A percentile compares a stretch with the other conserved stretches of the same genome.
These are phyloP conservation scores for Epirrita christyi DNA, from an alignment of 2,888 invertebrate species.

Conservation along the genomic window DNA sequence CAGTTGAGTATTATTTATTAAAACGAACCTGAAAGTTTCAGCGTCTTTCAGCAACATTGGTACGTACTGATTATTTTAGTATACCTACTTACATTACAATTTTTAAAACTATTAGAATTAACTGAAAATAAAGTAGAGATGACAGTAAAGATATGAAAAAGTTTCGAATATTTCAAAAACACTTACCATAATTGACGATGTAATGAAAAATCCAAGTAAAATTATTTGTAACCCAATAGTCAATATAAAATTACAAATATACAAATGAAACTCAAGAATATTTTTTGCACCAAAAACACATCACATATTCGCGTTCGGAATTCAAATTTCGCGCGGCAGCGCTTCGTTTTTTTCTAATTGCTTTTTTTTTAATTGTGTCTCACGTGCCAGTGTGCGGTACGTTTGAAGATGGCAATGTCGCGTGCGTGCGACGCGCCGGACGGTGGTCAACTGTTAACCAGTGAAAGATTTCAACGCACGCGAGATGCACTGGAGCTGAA, in stretches of 20 bases:
- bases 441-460: constrained; percentile 74
- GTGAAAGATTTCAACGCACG: constrained; percentile 48
- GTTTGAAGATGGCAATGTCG: constrained; percentile 33
- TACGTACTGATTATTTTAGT: too few relatives aligned
- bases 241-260: constrained; percentile 38
- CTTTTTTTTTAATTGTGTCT: constrained; percentile 48
- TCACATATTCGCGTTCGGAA: constrained; percentile 46
- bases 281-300: constrained; percentile 42
- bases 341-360: constrained; percentile 41
- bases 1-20: too few relatives aligned
- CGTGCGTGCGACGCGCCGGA: constrained; percentile 61
- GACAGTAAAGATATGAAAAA: too few relatives aligned
- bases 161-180: background rate
- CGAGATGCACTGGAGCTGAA: constrained; percentile 34
- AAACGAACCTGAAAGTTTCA: too few relatives aligned
- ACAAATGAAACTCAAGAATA: constrained; percentile 21
- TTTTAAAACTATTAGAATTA: too few relatives aligned
- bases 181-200: constrained; percentile 37
- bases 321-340: constrained; percentile 40
- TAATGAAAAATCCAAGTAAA: constrained; percentile 35
- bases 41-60: too few relatives aligned
- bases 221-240: constrained; percentile 37
- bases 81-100: too few relatives aligned
- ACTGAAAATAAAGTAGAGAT: too few relatives aligned
- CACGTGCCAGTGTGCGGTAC: constrained; percentile 52